These are phyloP conservation scores for Podarcis cretensis DNA, from an alignment of 2,113 vertebrate genomes.

Conservation along the genomic window DNA sequence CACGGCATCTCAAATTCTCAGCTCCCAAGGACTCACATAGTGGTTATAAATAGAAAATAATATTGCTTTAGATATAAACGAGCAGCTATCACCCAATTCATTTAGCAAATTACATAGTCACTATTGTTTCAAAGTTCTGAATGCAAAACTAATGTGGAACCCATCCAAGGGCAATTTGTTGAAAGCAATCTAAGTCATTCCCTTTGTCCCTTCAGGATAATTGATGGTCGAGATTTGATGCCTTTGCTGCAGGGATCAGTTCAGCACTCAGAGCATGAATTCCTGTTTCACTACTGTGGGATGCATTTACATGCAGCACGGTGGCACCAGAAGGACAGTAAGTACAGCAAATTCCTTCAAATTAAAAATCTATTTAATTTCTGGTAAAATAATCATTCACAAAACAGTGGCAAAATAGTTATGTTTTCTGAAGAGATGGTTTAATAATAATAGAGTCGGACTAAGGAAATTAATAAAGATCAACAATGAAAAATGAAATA, in stretches of 20 bases:
- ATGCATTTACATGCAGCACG: slow-evolving; percentile 82
- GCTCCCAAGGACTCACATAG: neutral
- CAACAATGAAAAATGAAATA: neutral
- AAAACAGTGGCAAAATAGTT: neutral
- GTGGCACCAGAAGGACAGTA: slow-evolving; percentile 86
- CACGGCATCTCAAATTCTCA: neutral
- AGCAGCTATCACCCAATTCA: neutral
- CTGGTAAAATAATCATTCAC: neutral
- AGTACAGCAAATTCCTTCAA: slow-evolving; percentile 57
- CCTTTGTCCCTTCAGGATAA: slow-evolving; percentile 68
- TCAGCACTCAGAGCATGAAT: slow-evolving; percentile 82
- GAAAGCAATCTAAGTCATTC: neutral
- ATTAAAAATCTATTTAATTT: rapidly evolving
- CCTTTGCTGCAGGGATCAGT: slow-evolving; percentile 79
- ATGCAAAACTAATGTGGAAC: neutral
- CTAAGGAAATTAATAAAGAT: neutral
- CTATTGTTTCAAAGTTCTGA: neutral
- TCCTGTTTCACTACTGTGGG: slow-evolving; percentile 93
- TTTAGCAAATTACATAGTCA: neutral
- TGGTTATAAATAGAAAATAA: neutral
- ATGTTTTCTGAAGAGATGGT: neutral
- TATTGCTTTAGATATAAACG: neutral
- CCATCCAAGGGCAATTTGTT: neutral
- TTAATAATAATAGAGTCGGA: too few species aligned
- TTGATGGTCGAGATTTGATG: slow-evolving; percentile 89